These are phyloP conservation scores for Antennarius maculatus DNA, from an alignment of 2,797 vertebrate species.

Conservation along the genomic window DNA sequence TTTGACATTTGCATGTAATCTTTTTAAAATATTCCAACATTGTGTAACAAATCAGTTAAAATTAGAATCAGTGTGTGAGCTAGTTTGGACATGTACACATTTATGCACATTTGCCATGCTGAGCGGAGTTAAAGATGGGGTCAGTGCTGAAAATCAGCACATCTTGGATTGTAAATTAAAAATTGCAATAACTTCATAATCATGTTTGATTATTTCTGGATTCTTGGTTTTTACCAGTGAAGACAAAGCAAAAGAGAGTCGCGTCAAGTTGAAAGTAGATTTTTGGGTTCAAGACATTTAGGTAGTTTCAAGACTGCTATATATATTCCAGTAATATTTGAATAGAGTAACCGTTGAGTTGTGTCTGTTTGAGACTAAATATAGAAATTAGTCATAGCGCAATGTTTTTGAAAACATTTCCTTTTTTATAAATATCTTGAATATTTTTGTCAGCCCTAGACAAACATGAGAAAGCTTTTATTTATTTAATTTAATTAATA, in stretches of 20 bases:
- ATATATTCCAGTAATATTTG: too few relatives aligned
- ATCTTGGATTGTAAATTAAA: background rate
- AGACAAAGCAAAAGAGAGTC: background rate
- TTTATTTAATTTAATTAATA: too few relatives aligned
- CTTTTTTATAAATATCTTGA: too few relatives aligned
- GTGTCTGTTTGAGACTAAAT: too few relatives aligned
- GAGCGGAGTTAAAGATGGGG: background rate
- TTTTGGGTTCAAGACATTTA: background rate
- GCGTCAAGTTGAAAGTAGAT: background rate
- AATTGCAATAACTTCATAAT: background rate
- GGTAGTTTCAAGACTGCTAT: background rate
- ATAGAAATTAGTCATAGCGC: too few relatives aligned
- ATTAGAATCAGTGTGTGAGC: background rate
- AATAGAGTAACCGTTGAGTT: too few relatives aligned
- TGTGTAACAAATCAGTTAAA: background rate
- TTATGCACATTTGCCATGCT: background rate
- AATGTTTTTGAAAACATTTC: too few relatives aligned
- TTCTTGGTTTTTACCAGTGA: background rate
- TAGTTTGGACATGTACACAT: background rate
- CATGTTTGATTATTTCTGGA: background rate
- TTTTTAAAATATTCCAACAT: background rate
- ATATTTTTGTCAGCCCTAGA: too few relatives aligned
- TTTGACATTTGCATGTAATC: background rate
- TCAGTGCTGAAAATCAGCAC: background rate
- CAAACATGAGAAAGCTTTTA: too few relatives aligned